A percentile compares a stretch with the other conserved stretches of the same genome.
phyloP scores from a whole-genome alignment of 37 sponge, comb jelly and placozoan species.

The Geodia barretti region DNA sequence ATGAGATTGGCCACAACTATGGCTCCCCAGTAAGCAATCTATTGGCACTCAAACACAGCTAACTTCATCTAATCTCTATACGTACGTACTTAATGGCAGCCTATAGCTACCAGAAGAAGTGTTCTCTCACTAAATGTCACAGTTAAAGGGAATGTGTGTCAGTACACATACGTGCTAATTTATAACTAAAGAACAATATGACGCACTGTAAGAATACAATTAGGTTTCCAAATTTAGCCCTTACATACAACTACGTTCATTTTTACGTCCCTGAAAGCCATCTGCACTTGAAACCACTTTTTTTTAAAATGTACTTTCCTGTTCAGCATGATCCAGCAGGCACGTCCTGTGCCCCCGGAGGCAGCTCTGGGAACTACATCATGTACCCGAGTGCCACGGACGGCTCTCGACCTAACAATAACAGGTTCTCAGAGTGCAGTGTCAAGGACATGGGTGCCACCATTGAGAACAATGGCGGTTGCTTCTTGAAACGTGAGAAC shows the following conservation, averaged over 20 bases:
- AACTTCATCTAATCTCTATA: too few species aligned
- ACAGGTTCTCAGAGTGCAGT: constrained; percentile 68
- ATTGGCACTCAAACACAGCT: too few species aligned
- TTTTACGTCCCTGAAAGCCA: too few species aligned
- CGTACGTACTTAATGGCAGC: too few species aligned
- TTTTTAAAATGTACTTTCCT: background rate
- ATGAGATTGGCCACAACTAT: constrained; percentile 83
- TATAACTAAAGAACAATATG: too few species aligned
- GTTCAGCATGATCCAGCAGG: constrained; percentile 62
- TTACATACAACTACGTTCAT: background rate
- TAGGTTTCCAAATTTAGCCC: too few species aligned
- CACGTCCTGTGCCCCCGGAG: constrained; percentile 45
- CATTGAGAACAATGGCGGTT: constrained; percentile 31
- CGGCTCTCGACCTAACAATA: constrained; percentile 33
- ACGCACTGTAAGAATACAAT: too few species aligned
- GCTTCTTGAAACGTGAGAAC: too few species aligned
- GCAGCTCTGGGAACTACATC: constrained; percentile 60
- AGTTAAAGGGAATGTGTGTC: too few species aligned
- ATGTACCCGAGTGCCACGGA: constrained; percentile 73
- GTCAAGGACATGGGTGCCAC: constrained; percentile 41
- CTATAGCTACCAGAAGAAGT: too few species aligned
- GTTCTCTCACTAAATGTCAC: too few species aligned
- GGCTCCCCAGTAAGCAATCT: constrained; percentile 61
- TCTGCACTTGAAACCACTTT: background rate
- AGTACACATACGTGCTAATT: too few species aligned